Conservation (phyloP, 2,113 vertebrate species). For the Geococcyx californianus region DNA sequence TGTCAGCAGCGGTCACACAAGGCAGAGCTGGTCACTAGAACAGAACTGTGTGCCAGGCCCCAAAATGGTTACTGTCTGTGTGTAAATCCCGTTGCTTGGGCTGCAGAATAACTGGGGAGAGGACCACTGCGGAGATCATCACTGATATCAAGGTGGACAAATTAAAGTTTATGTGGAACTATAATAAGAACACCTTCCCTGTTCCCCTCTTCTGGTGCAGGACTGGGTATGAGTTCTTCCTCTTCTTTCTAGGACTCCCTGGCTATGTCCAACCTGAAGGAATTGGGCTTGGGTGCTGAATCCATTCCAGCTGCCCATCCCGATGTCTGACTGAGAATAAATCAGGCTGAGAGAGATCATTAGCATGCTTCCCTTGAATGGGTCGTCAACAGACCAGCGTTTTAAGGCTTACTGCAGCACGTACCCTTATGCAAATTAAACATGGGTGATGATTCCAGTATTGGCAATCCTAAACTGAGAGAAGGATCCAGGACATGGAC, state of each 20-base stretch:
- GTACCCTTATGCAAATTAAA: neutral
- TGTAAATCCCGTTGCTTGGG: neutral
- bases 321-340: neutral
- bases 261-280: neutral
- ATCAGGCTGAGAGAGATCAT: neutral
- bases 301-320: fast-evolving
- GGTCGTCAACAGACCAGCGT: neutral
- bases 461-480: neutral
- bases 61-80: neutral
- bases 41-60: neutral
- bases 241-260: neutral
- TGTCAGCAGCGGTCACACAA: neutral
- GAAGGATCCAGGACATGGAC: neutral
- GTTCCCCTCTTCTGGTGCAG: neutral
- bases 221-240: neutral
- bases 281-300: neutral
- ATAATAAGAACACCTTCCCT: fast-evolving
- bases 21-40: neutral
- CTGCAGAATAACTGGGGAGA: neutral
- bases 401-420: neutral
- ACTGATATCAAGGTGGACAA: neutral
- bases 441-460: neutral
- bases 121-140: neutral
- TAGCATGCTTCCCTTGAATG: neutral
- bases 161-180: neutral